Base-by-base conservation (phyloP, 2,797 vertebrate genomes). In the Sebastes kiyomatsui region DNA sequence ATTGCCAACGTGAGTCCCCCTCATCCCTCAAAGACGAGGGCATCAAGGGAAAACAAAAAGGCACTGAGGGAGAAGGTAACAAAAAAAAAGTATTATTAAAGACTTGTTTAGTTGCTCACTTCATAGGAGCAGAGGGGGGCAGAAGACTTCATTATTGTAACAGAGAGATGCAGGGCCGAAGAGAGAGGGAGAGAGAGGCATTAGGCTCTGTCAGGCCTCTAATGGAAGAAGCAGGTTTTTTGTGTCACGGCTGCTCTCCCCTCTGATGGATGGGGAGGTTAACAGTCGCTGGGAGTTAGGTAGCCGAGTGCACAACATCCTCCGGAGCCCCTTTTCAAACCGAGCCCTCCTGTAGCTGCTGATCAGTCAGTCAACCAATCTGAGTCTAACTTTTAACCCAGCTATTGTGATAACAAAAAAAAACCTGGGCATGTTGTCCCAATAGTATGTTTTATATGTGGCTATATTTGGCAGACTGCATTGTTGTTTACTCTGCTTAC, bases 221-320 rank as follows among this genome's bases (percentile, higher is more conserved):
- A 93, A 95, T 91, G 88, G 91, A 94, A 85, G 87, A 85, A 93
- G 79, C 89, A 88, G 87, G 89, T 93, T 94, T 90, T 88, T 81
- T 77, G 86, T 94, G 90, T 94, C 94, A 91, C 58, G 69, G 82
- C 82, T 87, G 81, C 88, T 91, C 91, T 90, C 74, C 83, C 79
- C 67, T 28, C 86, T 94, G 92, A 94, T 87, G 87, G 93, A 94
- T 93, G 78, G 65, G 76, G 82, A 92, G 86, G 90, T 91, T 91
- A 87, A 87, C 79, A 84, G 83, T 89, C 77, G 46, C 80, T 77
- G 62, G 75, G 78, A 88, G 88, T 89, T 83, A 82, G 84, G 67
- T 61, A 85, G 74, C 83, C 8, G 33, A 16, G 75, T 52, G 67
- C 79, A 86, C 75, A 87, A 46, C 75, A 74, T 79, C 79, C 87